Conservation (phyloP, 92 coral and sea anemone species). For the Paramuricea clavata region DNA sequence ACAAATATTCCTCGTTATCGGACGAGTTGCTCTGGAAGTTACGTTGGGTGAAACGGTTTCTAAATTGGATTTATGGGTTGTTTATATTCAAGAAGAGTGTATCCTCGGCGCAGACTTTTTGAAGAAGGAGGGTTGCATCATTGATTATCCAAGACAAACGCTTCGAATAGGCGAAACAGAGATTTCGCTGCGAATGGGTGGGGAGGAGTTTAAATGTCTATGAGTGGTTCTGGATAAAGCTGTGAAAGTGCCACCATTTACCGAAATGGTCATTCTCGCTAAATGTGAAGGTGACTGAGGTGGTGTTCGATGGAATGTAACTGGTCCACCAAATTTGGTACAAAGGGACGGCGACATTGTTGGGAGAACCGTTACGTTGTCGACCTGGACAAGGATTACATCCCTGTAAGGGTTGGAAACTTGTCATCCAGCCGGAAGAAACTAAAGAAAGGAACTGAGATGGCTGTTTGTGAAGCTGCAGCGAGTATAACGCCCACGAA, state of each 20-base stretch:
- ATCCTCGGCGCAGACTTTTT: slow-evolving; percentile 52
- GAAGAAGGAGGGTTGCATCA: slow-evolving; percentile 33
- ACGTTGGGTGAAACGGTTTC: slow-evolving; percentile 16
- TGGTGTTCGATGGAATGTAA: slow-evolving; percentile 7
- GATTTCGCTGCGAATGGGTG: neutral
- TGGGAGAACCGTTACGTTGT: slow-evolving; percentile 61
- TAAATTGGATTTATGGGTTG: slow-evolving; percentile 27
- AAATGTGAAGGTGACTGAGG: no score
- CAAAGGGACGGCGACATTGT: slow-evolving; percentile 33
- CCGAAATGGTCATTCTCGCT: no score
- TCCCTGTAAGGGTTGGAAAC: slow-evolving; percentile 61
- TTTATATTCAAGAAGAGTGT: slow-evolving; percentile 40
- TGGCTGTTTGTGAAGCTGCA: slow-evolving; percentile 1
- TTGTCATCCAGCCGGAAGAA: neutral
- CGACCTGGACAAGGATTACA: slow-evolving; percentile 37
- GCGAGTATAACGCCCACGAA: neutral
- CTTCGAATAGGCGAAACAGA: slow-evolving; percentile 16
- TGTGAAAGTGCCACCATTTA: no score
- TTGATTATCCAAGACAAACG: slow-evolving; percentile 3
- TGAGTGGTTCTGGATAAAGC: no score
- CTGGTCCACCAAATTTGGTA: slow-evolving; percentile 43
- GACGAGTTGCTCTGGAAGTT: slow-evolving; percentile 5
- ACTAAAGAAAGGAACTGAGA: slow-evolving; percentile 5
- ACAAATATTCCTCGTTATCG: slow-evolving; percentile 40
- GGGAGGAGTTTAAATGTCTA: slow-evolving; percentile 14